These are phyloP conservation scores for Eleginops maclovinus DNA, from an alignment of 2,113 vertebrate species.

Conservation along the genomic window DNA sequence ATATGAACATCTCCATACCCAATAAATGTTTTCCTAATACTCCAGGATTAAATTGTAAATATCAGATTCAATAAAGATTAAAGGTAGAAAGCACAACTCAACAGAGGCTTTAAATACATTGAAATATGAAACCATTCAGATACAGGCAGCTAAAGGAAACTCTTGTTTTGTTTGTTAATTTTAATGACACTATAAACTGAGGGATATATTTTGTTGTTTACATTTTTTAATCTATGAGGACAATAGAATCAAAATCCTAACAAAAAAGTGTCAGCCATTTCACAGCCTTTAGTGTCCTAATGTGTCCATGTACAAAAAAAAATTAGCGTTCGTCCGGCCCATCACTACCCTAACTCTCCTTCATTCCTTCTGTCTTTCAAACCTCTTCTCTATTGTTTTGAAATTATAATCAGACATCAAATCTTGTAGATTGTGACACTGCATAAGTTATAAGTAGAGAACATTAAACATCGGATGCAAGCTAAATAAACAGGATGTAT, in stretches of 20 bases:
- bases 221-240: neutral
- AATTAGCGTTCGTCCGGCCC: neutral
- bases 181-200: neutral
- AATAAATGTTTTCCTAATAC: neutral
- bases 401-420: neutral
- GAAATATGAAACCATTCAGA: neutral
- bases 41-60: neutral
- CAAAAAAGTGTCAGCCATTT: neutral
- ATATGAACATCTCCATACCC: neutral
- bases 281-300: neutral
- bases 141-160: neutral
- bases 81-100: neutral
- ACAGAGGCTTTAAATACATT: neutral
- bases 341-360: neutral
- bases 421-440: constrained; percentile 18
- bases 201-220: neutral
- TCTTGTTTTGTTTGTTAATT: neutral
- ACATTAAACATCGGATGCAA: neutral
- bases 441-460: neutral
- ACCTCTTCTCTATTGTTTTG: neutral
- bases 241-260: neutral
- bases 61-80: neutral
- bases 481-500: neutral
- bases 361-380: neutral
- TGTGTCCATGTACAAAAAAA: neutral